phyloP scores from a whole-genome alignment of 2,797 vertebrate species.

The Menidia menidia region DNA sequence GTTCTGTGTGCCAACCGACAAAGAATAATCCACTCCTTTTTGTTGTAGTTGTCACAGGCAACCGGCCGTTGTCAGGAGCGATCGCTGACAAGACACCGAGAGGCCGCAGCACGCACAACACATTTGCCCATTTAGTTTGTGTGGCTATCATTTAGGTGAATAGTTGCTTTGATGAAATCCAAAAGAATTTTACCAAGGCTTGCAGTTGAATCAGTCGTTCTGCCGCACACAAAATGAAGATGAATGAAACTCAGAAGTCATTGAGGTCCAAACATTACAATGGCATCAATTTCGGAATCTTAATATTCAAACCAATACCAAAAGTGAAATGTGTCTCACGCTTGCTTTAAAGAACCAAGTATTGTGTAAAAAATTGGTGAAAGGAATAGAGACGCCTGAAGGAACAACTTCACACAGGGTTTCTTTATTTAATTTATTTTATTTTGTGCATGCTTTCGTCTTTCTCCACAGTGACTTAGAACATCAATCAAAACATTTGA shows the following conservation, averaged over 20 bases:
- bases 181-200: too few relatives aligned
- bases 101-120: too few relatives aligned
- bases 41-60: background rate
- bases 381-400: background rate
- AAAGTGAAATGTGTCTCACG: background rate
- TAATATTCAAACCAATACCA: background rate
- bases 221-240: too few relatives aligned
- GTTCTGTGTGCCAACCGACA: background rate
- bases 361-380: slow-evolving; percentile 7
- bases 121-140: too few relatives aligned
- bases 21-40: background rate
- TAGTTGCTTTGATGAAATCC: too few relatives aligned
- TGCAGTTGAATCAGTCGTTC: too few relatives aligned
- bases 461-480: background rate
- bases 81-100: background rate
- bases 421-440: slow-evolving; percentile 10
- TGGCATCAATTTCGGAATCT: background rate
- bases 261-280: too few relatives aligned
- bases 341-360: slow-evolving; percentile 27
- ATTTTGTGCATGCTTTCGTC: background rate
- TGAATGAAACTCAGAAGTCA: too few relatives aligned
- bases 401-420: background rate
- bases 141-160: too few relatives aligned
- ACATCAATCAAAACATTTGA: slow-evolving; percentile 13
- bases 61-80: too few relatives aligned